A percentile compares a stretch with the other conserved stretches of the same genome.
phyloP scores from a whole-genome alignment of 2,113 vertebrate genomes.

The Mesitornis unicolor region DNA sequence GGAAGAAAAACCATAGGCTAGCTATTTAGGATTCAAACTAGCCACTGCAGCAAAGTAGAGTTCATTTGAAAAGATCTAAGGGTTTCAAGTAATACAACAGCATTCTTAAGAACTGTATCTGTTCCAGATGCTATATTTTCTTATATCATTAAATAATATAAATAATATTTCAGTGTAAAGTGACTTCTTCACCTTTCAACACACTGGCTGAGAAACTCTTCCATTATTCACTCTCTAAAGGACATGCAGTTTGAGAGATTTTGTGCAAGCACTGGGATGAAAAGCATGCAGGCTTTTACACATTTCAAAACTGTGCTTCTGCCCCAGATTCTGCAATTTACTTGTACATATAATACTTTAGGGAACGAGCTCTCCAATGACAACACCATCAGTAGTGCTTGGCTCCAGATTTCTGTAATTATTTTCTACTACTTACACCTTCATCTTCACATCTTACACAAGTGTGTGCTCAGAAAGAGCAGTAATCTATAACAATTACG shows the following conservation, averaged over 20 bases:
- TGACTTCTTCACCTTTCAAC: neutral
- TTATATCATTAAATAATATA: neutral
- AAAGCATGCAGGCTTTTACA: neutral
- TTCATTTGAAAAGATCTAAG: neutral
- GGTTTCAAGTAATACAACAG: neutral
- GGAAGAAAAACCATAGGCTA: neutral
- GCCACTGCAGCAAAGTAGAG: neutral
- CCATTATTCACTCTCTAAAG: neutral
- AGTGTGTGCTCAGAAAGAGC: neutral
- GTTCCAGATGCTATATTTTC: neutral
- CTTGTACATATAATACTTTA: neutral
- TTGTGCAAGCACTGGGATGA: neutral
- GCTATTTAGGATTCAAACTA: neutral
- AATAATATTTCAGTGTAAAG: neutral
- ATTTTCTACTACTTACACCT: fast-evolving
- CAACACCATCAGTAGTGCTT: neutral
- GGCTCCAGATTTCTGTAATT: neutral
- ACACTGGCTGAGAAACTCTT: neutral
- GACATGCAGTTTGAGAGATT: neutral
- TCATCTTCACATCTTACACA: neutral
- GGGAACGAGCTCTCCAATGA: neutral
- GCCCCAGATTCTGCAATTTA: neutral
- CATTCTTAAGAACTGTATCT: neutral
- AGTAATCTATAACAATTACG: neutral
- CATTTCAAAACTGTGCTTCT: neutral